Base-by-base conservation (phyloP, 1,140 invertebrate genomes). In the Cydia splendana region DNA sequence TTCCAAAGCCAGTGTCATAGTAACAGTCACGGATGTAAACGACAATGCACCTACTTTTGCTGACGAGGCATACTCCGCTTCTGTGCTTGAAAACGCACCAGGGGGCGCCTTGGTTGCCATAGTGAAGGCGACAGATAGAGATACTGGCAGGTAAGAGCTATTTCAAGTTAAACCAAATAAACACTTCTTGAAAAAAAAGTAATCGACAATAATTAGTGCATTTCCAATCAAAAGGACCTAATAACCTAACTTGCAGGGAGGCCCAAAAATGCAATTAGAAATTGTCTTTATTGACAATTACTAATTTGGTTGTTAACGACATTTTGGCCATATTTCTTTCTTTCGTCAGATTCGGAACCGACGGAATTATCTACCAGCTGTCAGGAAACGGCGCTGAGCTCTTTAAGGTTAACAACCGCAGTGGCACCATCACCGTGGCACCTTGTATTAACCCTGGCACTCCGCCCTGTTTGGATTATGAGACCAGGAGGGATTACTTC, bases 31-130 rank as follows among this genome's bases (percentile, higher is more conserved):
- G 7, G 98, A 99, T 92, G 96, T 96, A n/a, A 98, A 98, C 92
- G 98, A 98, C 93, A 98, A 98, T 91, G 95, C 96, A 5, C 98
- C 98, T 4, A 94, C 94, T 13, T 98, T 98, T 90, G 94, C 95
- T 34, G 95, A 96, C 83, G 95, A 96, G 65, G 95, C 95, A 12
- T 98, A 97, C 87, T 95, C 95, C 1, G 95, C 95, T 1, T 88
- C 85, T 4, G 95, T 98, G 20, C 95, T 95, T 0, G 98, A 99
- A 93, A 95, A 95, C 9, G 96, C 97, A 0, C 82, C 94, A 0
- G 94, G 95, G 1, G 97, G 96, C 1, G 95, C 95, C 65, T 92
- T 95, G 76, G 95, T 99, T 67, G 95, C 95, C 7, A 96, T 95
- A 34, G 96, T 98, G 53, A 95, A 95, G 30, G 98, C 98, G 13